These are phyloP conservation scores for Blastobasis lacticolella DNA, from an alignment of 2,888 invertebrate species.

Conservation along the genomic window DNA sequence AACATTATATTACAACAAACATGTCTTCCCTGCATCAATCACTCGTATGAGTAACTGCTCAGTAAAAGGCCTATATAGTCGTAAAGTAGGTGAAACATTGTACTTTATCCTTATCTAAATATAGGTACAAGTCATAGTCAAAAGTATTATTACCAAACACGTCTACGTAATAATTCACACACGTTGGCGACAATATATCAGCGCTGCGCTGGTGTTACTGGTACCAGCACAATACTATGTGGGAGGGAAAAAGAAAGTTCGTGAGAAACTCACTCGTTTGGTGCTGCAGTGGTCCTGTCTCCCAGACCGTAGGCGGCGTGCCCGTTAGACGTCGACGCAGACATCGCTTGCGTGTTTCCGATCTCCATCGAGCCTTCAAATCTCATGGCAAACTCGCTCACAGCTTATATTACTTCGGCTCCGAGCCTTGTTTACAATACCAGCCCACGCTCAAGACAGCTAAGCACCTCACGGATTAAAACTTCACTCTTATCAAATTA, in stretches of 20 bases:
- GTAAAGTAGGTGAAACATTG: too few relatives aligned
- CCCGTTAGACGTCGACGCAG: constrained; percentile 31
- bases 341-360: constrained; percentile 28
- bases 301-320: constrained; percentile 57
- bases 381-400: constrained; percentile 39
- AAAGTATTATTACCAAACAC: too few relatives aligned
- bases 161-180: too few relatives aligned
- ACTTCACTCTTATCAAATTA: constrained; percentile 1
- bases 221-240: neutral
- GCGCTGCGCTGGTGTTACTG: neutral
- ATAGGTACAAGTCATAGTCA: too few relatives aligned
- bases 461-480: constrained; percentile 1
- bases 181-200: too few relatives aligned
- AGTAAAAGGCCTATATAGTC: too few relatives aligned
- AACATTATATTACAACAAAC: too few relatives aligned
- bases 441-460: neutral
- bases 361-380: constrained; percentile 41
- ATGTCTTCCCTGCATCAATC: too few relatives aligned
- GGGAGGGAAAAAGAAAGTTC: constrained; percentile 6
- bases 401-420: neutral
- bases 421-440: neutral
- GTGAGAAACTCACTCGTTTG: constrained; percentile 58
- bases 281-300: constrained; percentile 62
- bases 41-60: too few relatives aligned
- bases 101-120: too few relatives aligned